Evolutionary conservation across 64 coral and sea anemone genomes (phyloP).

Genomic region (Pocillopora damicornis): DNA sequence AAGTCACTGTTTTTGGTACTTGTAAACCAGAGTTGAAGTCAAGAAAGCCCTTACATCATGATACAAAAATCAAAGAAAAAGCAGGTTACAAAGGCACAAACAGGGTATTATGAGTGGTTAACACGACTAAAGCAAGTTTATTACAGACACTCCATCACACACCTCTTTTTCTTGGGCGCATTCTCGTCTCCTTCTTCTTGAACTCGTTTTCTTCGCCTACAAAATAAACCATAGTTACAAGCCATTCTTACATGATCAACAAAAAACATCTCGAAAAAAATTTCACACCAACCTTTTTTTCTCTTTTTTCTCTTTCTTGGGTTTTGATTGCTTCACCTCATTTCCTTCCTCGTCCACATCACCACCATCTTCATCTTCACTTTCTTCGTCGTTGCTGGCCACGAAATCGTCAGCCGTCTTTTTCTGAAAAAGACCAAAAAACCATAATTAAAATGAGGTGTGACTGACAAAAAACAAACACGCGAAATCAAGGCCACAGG

Average conservation of each 20-base stretch:
- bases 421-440: slow-evolving; percentile 30
- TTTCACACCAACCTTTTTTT: slow-evolving; percentile 13
- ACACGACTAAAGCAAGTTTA: not conserved
- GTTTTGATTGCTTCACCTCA: slow-evolving; percentile 55
- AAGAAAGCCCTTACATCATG: not conserved
- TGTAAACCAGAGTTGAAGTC: too few species aligned
- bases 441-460: not conserved
- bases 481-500: not conserved
- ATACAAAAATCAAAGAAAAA: not conserved
- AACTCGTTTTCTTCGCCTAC: slow-evolving; percentile 54
- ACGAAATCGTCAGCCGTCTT: slow-evolving; percentile 56
- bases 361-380: slow-evolving; percentile 49
- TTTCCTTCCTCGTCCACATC: slow-evolving; percentile 21
- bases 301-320: slow-evolving; percentile 45
- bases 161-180: slow-evolving; percentile 44
- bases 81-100: not conserved
- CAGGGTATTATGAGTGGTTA: not conserved
- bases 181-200: slow-evolving; percentile 50
- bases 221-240: not conserved
- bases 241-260: too few species aligned
- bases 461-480: not conserved
- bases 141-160: not conserved
- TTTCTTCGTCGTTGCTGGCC: slow-evolving; percentile 43
- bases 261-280: too few species aligned
- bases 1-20: too few species aligned